These are phyloP conservation scores for Polyergus mexicanus DNA, from an alignment of 1,140 invertebrate species.

Conservation along the genomic window DNA sequence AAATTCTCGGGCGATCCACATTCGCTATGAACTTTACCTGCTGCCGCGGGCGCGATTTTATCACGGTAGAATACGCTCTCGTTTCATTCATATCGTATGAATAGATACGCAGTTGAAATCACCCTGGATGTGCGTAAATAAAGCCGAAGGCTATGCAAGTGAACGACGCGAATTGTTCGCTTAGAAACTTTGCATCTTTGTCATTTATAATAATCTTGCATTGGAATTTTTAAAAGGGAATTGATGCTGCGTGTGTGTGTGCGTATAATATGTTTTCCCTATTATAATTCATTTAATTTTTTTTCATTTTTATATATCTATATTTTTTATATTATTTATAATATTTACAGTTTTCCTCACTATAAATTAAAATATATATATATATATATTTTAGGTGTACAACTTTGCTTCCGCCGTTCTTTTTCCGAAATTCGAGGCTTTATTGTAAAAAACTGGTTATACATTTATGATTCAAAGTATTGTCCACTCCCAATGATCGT, in stretches of 20 bases:
- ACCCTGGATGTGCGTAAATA: slow-evolving; percentile 48
- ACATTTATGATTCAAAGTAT: too few relatives aligned
- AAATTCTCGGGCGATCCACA: slow-evolving; percentile 37
- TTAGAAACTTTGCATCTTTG: background rate
- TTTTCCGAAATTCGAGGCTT: too few relatives aligned
- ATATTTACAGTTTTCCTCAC: too few relatives aligned
- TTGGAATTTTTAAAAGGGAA: background rate
- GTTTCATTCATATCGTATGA: slow-evolving; percentile 58
- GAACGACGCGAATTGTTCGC: background rate
- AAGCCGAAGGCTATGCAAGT: slow-evolving; percentile 40
- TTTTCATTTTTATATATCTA: background rate
- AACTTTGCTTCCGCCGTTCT: too few relatives aligned
- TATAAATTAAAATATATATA: too few relatives aligned
- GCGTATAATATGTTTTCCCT: background rate
- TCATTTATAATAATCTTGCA: slow-evolving; percentile 39
- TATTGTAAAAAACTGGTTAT: too few relatives aligned
- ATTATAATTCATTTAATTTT: background rate
- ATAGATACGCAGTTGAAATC: slow-evolving; percentile 41
- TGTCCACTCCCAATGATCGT: too few relatives aligned
- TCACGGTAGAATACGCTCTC: slow-evolving; percentile 42
- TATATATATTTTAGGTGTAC: too few relatives aligned
- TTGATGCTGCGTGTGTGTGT: background rate
- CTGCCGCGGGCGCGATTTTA: slow-evolving; percentile 61
- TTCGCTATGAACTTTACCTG: slow-evolving; percentile 59
- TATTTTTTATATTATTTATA: background rate